Evolutionary conservation across 2,797 vertebrate species (phyloP), one percentile per base, ranked within the genome.

Genomic region (Denticeps clupeoides): DNA sequence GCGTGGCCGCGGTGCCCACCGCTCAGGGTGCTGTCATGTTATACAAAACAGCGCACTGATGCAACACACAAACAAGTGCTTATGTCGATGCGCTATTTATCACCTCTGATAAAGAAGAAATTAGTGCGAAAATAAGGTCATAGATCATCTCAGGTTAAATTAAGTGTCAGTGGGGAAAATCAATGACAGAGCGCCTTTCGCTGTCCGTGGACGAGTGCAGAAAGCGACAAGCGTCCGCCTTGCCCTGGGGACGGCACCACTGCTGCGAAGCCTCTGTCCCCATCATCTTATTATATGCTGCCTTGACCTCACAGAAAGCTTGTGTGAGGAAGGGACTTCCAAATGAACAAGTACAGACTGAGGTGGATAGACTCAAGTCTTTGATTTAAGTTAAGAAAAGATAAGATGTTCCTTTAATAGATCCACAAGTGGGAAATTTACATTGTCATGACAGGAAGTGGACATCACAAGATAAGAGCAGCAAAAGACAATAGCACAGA

Each of bases 21-120:
- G 48, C 73, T 71, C 47, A 2, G 55, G 74, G 74, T 68, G 19
- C 51, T 58, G 66, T 71, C 64, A 58, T 64, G 64, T 81, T 79
- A 69, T 74, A 78, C 77, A 77, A 71, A 79, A 67, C 70, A 52
- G 71, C 42, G 70, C 74, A 61, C 69, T 70, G 65, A 71, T 75
- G 70, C 70, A 59, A 65, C 55, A 60, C 62, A 63, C 75, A 74
- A 68, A 80, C 71, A 79, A 56, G 64, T 72, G 68, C 64, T 82
- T 73, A 80, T 78, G 77, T 80, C 81, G 78, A 75, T 73, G 74
- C 26, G 60, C 81, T 86, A 85, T 87, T 84, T 83, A 86, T 85
- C 82, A 82, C 82, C 78, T 80, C 69, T 80, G 79, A 83, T 83
- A 77, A 84, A 75, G 75, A 77, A 83, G 69, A 75, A 83, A 86